Conservation (phyloP, 64 coral and sea anemone genomes). For the Anthopleura sola region DNA sequence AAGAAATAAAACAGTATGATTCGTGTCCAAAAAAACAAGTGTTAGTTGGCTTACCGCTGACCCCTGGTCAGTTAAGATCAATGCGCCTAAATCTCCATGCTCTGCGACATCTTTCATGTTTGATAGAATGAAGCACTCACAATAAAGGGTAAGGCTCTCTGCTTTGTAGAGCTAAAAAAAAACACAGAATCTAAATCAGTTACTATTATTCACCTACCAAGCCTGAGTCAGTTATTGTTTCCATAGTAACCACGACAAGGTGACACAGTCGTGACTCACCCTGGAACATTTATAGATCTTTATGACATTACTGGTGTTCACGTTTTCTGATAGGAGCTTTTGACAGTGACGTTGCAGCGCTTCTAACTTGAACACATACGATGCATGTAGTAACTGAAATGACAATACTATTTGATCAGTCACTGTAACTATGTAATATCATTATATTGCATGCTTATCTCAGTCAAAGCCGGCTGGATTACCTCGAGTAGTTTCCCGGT, state of each 20-base stretch:
- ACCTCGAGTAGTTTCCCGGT: conserved; percentile 48
- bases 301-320: conserved; percentile 25
- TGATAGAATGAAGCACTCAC: conserved; percentile 43
- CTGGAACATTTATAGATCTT: conserved; percentile 29
- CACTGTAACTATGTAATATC: background rate
- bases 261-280: background rate
- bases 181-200: background rate
- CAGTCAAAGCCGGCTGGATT: background rate
- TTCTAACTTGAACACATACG: conserved; percentile 44
- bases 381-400: conserved; percentile 43
- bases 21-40: background rate
- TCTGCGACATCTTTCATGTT: conserved; percentile 29
- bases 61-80: conserved; percentile 26
- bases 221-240: background rate
- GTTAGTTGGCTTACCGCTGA: background rate
- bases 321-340: conserved; percentile 18
- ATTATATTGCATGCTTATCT: too few relatives aligned
- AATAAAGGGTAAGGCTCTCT: conserved; percentile 17
- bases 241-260: background rate
- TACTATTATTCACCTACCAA: too few relatives aligned
- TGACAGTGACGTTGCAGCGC: conserved; percentile 50
- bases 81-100: conserved; percentile 4
- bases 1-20: background rate
- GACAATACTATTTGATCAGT: background rate
- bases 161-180: conserved; percentile 30